Percentiles rank a stretch among this genome's conserved stretches.
phyloP scores from a whole-genome alignment of 2,797 vertebrate genomes.

The Sebastes minor region DNA sequence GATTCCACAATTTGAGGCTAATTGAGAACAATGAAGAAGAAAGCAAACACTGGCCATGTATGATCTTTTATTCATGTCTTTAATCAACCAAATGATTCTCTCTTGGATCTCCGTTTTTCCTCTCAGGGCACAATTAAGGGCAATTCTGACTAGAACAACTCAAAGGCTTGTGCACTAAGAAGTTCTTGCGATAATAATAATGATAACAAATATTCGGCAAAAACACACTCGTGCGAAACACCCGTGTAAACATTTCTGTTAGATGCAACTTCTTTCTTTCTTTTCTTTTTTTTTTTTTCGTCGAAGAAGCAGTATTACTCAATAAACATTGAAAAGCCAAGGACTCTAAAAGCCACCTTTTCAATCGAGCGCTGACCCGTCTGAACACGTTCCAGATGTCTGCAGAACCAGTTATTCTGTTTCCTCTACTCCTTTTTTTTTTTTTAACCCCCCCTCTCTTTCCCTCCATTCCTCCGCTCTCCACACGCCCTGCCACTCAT shows the following conservation, averaged over 20 bases:
- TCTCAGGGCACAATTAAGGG: conserved; percentile 73
- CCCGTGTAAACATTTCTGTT: conserved; percentile 18
- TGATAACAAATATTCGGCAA: conserved; percentile 39
- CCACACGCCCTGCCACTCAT: conserved; percentile 61
- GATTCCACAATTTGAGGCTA: conserved; percentile 76
- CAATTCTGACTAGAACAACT: conserved; percentile 52
- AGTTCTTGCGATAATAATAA: conserved; percentile 48
- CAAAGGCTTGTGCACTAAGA: conserved; percentile 46
- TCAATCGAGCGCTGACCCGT: conserved; percentile 61
- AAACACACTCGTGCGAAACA: conserved; percentile 17
- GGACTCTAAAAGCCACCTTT: conserved; percentile 12
- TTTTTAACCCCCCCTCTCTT: not conserved
- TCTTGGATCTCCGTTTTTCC: conserved; percentile 52
- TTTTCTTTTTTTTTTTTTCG: not conserved
- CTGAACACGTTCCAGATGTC: conserved; percentile 75
- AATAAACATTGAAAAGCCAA: not conserved
- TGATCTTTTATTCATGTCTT: conserved; percentile 78
- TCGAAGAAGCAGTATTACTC: not conserved
- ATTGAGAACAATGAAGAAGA: conserved; percentile 80
- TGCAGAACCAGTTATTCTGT: conserved; percentile 76
- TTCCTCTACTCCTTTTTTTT: conserved; percentile 27
- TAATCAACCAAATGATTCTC: conserved; percentile 71
- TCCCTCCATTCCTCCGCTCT: conserved; percentile 47
- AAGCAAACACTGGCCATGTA: conserved; percentile 45
- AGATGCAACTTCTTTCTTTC: not conserved